Base-by-base conservation (phyloP, 2,113 vertebrate genomes). In the Xenopus borealis region DNA sequence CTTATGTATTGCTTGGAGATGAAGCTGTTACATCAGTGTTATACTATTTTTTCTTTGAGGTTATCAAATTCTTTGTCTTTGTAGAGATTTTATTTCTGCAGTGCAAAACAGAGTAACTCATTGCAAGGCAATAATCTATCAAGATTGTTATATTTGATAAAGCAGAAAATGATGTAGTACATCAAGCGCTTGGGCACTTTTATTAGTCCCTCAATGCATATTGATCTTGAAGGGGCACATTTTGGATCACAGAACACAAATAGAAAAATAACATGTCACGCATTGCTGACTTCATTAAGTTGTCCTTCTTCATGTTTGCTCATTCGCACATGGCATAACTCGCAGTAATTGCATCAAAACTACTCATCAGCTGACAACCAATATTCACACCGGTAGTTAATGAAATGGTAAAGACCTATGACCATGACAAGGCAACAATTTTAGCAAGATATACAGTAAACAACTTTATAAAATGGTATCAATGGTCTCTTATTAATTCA, bases 201-300 rank as follows among this genome's bases (percentile, higher is more conserved):
- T 61, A 75, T 69, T 75, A 50, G 55, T 62, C 66, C 62, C 17
- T 19, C 52, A 75, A 18, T 62, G n/a, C 55, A 33, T 68, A 75
- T 75, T 68, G 73, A 75, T 75, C 57, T 68, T 40, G 33, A 75
- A 63, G 18, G 67, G 73, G 45, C 68, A 61, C 73, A 75, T 30
- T 66, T 75, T 61, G 66, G 73, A 66, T 75, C 73, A 75, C 17
- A 75, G 73, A 68, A 69, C 73, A 75, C 73, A 68, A 67, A 75
- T 67, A 69, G 58, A 66, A 75, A 75, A 68, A 75, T 75, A 17
- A 69, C 73, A 75, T 75, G 53, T 17, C 62, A 50, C 23, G 58
- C 57, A 45, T 75, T 62, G 44, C 66, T 75, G 65, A 53, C 66
- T 75, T 62, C 23, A 69, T 68, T 75, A 69, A 69, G 62, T 75